These are phyloP conservation scores for Phania funesta DNA, from an alignment of 2,888 invertebrate genomes.

Conservation along the genomic window DNA sequence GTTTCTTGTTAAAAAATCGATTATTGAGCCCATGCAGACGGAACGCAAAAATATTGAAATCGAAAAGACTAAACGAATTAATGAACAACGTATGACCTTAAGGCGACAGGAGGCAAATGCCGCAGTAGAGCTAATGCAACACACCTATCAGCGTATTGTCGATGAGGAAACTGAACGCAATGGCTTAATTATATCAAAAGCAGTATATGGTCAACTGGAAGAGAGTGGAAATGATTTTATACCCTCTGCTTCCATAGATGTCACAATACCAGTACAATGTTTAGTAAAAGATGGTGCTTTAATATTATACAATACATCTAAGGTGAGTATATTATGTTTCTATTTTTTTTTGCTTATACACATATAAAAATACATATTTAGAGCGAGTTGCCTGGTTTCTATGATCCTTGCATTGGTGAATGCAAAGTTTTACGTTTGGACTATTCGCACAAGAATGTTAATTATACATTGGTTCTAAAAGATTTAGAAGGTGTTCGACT, in stretches of 20 bases:
- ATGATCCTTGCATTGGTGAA: constrained; percentile 96
- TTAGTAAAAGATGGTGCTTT: constrained; percentile 95
- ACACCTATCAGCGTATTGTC: constrained; percentile 91
- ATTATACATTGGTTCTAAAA: constrained; percentile 88
- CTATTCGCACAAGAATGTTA: constrained; percentile 90
- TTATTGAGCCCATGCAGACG: constrained; percentile 91
- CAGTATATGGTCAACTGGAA: constrained; percentile 88
- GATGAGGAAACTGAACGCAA: constrained; percentile 89
- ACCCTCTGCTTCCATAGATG: constrained; percentile 86
- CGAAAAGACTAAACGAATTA: constrained; percentile 90
- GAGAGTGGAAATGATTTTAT: constrained; percentile 73
- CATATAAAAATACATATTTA: constrained; percentile 80
- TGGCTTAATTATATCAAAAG: constrained; percentile 92
- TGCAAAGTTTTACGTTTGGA: constrained; percentile 92
- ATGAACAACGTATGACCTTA: constrained; percentile 86
- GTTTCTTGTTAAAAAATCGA: constrained; percentile 89
- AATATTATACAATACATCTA: constrained; percentile 90
- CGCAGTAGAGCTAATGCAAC: constrained; percentile 94
- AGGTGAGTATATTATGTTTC: constrained; percentile 82
- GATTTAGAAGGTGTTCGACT: constrained; percentile 91
- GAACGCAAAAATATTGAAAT: constrained; percentile 89
- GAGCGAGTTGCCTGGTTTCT: constrained; percentile 98
- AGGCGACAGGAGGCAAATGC: constrained; percentile 92
- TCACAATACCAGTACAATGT: constrained; percentile 96
- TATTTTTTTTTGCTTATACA: background rate